Base-by-base conservation (phyloP, 2,888 invertebrate genomes). In the Cephus spinipes region DNA sequence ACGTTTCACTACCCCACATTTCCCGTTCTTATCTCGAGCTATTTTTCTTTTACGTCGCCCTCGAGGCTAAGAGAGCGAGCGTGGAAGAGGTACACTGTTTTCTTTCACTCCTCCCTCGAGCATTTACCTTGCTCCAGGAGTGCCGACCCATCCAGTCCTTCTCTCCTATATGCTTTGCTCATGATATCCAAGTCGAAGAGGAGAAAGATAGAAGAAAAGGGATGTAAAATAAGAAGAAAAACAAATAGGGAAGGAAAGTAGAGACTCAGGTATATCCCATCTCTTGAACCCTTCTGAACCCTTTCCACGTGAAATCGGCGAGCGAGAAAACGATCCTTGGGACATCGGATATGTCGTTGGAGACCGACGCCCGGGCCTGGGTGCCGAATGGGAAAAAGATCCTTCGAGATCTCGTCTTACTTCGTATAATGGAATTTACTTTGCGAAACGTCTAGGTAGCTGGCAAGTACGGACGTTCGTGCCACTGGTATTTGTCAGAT, bases 1-100 rank as follows among this genome's bases (percentile, higher is more conserved):
- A 55, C 74, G 74, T 77, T 74, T 77, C 77, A 77, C 77, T 74
- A 77, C 68, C 77, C 77, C 74, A 74, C 74, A 74, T 77, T 74
- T 77, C 74, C 34, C 34, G 74, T 30, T 40, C 77, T 77, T 77
- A 77, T 77, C 77, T 77, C 34, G 68, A 74, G 74, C 77, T 77
- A 74, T 74, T 74, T 77, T 74, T 77, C 73, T 77, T 77, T 77
- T 74, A 77, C 74, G 68, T 74, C 33, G 74, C 77, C 77, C 74
- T 74, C 30, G 77, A 74, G 77, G 74, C 74, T 31, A n/a, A 73
- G 77, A 77, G 55, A 74, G 74, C 34, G 30, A 32, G 77, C 71
- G 55, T 55, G 68, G 74, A 74, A 34, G 73, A 74, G 68, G 69
- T 73, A 68, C 74, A 77, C 55, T 74, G 74, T 77, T 77, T 76